Percentiles rank a stretch among this genome's conserved stretches.
phyloP scores from a whole-genome alignment of 2,888 invertebrate genomes.

The Volucella zonaria region DNA sequence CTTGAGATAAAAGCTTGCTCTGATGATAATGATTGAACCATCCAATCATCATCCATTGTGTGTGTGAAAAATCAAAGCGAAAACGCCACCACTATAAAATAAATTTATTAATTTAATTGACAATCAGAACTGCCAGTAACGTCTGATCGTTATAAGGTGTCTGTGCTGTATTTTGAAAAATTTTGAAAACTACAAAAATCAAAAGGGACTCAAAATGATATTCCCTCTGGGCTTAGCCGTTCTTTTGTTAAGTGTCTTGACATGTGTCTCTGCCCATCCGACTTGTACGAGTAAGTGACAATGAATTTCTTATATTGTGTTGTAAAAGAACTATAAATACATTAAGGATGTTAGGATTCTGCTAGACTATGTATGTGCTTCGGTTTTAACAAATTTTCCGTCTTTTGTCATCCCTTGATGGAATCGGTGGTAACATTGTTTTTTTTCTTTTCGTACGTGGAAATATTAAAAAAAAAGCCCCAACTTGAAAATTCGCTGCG shows the following conservation, averaged over 20 bases:
- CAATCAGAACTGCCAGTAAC: slow-evolving; percentile 50
- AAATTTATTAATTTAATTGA: slow-evolving; percentile 35
- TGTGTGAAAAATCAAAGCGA: slow-evolving; percentile 10
- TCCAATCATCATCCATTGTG: background rate
- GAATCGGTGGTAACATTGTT: no score
- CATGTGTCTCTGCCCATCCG: slow-evolving; percentile 12
- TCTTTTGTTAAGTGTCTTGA: slow-evolving; percentile 32
- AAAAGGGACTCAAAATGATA: slow-evolving; percentile 57
- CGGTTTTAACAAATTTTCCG: no score
- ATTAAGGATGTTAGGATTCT: background rate
- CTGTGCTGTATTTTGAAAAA: background rate
- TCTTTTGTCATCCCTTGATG: no score
- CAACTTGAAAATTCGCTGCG: no score
- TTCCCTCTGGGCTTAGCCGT: slow-evolving; percentile 33
- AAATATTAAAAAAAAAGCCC: no score
- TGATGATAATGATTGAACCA: background rate
- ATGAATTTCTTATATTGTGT: slow-evolving; percentile 4
- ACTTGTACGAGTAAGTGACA: slow-evolving; percentile 43
- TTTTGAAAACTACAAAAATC: background rate
- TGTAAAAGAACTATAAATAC: background rate
- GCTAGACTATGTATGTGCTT: no score
- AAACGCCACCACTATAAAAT: slow-evolving; percentile 31
- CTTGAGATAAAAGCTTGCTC: no score
- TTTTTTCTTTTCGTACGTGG: no score
- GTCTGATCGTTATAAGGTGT: slow-evolving; percentile 28